Evolutionary conservation across 2,888 invertebrate species (phyloP).

Genomic region (Stenodema calcarata): DNA sequence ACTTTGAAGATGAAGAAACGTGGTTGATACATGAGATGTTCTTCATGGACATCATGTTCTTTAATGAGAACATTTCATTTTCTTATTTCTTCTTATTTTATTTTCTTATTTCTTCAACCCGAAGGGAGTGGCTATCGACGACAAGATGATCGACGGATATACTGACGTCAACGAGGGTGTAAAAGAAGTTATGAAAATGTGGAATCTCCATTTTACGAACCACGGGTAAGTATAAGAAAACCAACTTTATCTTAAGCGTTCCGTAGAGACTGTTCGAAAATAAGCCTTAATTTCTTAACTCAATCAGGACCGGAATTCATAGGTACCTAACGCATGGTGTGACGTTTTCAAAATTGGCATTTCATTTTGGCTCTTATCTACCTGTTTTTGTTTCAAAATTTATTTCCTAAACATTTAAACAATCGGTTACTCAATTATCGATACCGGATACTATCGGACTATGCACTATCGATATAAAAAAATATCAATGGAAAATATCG

Average conservation of each 20-base stretch:
- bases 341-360: not conserved
- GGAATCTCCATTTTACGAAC: constrained; percentile 97
- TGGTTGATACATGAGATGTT: too few species aligned
- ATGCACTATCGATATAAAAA: too few species aligned
- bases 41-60: too few species aligned
- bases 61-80: too few species aligned
- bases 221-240: constrained; percentile 68
- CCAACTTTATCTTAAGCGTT: not conserved
- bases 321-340: not conserved
- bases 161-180: constrained; percentile 99
- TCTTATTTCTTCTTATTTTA: too few species aligned
- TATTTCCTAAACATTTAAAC: too few species aligned
- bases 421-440: too few species aligned
- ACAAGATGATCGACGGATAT: constrained; percentile 99
- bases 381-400: not conserved
- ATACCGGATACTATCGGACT: too few species aligned
- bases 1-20: too few species aligned
- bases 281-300: not conserved
- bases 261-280: not conserved
- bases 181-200: constrained; percentile 97
- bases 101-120: too few species aligned
- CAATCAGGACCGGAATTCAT: not conserved
- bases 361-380: not conserved
- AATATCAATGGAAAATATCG: too few species aligned
- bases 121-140: constrained; percentile 91